Evolutionary conservation across 2,888 invertebrate genomes (phyloP), one percentile per base, ranked within the genome.

Genomic region (Napeogenes inachia): DNA sequence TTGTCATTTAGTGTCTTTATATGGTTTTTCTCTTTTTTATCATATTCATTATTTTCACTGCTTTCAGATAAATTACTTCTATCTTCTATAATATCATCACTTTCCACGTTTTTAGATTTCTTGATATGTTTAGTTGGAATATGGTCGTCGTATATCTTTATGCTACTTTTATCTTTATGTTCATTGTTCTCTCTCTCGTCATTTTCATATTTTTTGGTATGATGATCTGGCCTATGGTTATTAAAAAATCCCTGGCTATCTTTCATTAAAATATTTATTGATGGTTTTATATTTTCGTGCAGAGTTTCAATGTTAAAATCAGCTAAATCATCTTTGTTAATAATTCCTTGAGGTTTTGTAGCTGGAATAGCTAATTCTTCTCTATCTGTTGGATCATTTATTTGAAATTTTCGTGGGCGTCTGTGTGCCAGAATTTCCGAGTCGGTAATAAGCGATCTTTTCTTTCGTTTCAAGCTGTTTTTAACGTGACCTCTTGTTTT

Each of bases 291-390:
- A 57, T 68, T 69, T 13, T 73, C 74, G 69, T 89, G 89, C 46
- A 79, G 67, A 1, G 87, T 84, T 74, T 85, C 79, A 59, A 88
- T 83, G 58, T 82, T 81, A 64, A 85, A 88, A 72, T 88, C 81
- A 47, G 87, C 87, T 73, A 89, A 73, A 56, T 79, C 73, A 3
- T 79, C 75, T 45, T 70, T 71, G 67, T 80, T 76, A 32, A 86
- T 77, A 45, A 75, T 68, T 45, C 76, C 78, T 38, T 61, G 64
- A 21, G 63, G 64, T 53, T 59, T 65, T 30, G 33, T 54, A 56
- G 56, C 59, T 1, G 69, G 65, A 21, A 66, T 59, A 5, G 65
- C 57, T 54, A 70, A 54, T 47, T 71, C 68, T 57, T 68, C 73
- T 68, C 64, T 68, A 46, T 77, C 70, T 87, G 85, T 55, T 71